A percentile compares a stretch with the other conserved stretches of the same genome.
Evolutionary conservation across 1,140 invertebrate species (phyloP).

Genomic region (Paralvinella palmiformis): DNA sequence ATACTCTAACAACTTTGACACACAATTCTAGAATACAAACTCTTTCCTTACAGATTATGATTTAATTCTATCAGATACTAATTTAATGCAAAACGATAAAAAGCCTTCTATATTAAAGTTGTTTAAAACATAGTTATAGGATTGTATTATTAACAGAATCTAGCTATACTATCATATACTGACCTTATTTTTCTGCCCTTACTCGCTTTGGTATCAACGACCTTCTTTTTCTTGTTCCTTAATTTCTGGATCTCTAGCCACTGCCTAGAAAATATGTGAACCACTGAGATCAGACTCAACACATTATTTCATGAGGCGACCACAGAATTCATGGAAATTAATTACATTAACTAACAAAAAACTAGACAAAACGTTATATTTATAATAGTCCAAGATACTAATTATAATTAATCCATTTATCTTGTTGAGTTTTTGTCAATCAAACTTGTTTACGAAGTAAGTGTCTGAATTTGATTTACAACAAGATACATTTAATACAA

Average conservation of each 20-base stretch:
- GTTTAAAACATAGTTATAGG: not conserved
- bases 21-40: not conserved
- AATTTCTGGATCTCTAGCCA: conserved; percentile 88
- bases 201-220: conserved; percentile 83
- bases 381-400: not conserved
- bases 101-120: not conserved
- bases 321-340: no score
- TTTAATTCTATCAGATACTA: not conserved
- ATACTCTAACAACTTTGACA: not conserved
- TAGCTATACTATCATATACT: not conserved
- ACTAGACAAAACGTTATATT: not conserved
- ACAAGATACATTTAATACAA: not conserved
- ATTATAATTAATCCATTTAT: not conserved
- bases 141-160: not conserved
- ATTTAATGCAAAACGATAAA: not conserved
- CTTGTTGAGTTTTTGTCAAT: not conserved
- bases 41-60: not conserved
- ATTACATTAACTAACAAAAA: no score
- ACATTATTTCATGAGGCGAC: no score
- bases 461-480: no score
- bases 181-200: conserved; percentile 77
- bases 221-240: conserved; percentile 72
- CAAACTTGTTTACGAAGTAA: not conserved
- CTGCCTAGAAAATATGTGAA: conserved; percentile 34
- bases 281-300: no score